phyloP scores from a whole-genome alignment of 2,888 invertebrate species.

The Pammene aurita region DNA sequence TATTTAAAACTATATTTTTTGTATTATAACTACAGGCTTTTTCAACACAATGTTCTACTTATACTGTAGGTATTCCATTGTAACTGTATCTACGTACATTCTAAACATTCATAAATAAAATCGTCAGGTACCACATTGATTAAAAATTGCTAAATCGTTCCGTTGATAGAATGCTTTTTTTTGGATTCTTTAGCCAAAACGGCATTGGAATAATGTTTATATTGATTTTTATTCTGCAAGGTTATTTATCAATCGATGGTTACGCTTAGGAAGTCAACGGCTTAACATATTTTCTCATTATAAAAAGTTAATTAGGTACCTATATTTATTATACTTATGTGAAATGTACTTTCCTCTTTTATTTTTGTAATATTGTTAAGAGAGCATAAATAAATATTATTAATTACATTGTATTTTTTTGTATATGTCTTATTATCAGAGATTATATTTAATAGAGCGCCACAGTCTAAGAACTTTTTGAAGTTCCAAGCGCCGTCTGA shows the following conservation, averaged over 20 bases:
- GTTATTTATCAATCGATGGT: background rate
- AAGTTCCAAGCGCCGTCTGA: too few species aligned
- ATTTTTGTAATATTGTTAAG: slow-evolving; percentile 43
- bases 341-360: slow-evolving; percentile 42
- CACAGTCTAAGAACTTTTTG: too few species aligned
- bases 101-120: too few species aligned
- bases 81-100: background rate
- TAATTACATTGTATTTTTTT: too few species aligned
- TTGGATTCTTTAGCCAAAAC: background rate
- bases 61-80: background rate
- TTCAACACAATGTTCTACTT: background rate
- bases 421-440: too few species aligned
- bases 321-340: slow-evolving; percentile 34
- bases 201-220: background rate
- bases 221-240: slow-evolving; percentile 1
- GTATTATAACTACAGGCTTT: background rate
- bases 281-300: slow-evolving; percentile 40
- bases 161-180: background rate
- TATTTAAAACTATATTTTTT: background rate
- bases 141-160: too few species aligned
- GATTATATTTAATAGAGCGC: too few species aligned
- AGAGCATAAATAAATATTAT: slow-evolving; percentile 42
- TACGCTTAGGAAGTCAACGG: slow-evolving; percentile 29
- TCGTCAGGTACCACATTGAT: too few species aligned
- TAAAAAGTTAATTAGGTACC: slow-evolving; percentile 37